A percentile compares a stretch with the other conserved stretches of the same genome.
Conservation (phyloP, 2,797 vertebrate genomes). For the Pristis pectinata region DNA sequence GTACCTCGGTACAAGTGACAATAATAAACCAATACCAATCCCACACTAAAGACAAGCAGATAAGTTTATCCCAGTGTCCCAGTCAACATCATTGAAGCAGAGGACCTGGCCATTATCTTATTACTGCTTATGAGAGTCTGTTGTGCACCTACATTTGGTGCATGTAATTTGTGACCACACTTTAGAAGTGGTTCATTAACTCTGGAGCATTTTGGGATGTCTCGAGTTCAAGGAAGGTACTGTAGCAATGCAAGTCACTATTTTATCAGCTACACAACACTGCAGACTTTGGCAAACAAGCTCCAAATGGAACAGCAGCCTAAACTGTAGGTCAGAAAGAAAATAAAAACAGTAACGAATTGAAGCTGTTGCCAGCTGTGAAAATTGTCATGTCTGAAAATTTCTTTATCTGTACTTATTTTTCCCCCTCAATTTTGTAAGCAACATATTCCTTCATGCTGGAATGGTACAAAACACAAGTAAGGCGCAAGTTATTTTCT, state of each 20-base stretch:
- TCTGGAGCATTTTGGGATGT: neutral
- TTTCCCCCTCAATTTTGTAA: neutral
- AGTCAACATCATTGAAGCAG: neutral
- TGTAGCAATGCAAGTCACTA: neutral
- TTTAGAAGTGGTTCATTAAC: neutral
- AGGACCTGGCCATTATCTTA: neutral
- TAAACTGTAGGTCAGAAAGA: too few species aligned
- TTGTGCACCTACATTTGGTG: too few species aligned
- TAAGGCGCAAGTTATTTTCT: too few species aligned
- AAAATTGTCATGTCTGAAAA: neutral
- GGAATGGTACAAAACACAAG: neutral
- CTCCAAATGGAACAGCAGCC: too few species aligned
- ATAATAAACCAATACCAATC: too few species aligned
- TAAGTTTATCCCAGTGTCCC: neutral
- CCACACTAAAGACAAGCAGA: neutral
- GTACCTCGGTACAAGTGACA: too few species aligned
- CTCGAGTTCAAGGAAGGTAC: neutral
- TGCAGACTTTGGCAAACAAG: too few species aligned
- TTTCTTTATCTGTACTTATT: neutral
- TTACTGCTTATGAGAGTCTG: too few species aligned
- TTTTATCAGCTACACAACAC: too few species aligned
- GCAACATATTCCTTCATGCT: neutral
- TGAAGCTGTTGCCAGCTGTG: neutral
- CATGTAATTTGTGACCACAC: too few species aligned
- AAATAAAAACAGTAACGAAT: neutral